Evolutionary conservation across 2,888 invertebrate genomes (phyloP).

Genomic region (Nomada fucata): DNA sequence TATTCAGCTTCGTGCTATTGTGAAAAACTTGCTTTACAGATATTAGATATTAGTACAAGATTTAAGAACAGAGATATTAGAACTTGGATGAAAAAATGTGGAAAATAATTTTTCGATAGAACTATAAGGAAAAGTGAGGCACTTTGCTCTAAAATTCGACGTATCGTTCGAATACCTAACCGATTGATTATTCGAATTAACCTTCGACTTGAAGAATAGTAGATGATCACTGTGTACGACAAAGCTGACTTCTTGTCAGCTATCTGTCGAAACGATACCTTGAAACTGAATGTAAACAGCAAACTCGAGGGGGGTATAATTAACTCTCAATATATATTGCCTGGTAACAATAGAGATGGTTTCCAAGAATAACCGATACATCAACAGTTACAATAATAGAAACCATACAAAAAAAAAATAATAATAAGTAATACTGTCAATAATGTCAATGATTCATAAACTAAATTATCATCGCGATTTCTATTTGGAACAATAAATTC

Average conservation of each 20-base stretch:
- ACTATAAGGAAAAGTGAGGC: too few relatives aligned
- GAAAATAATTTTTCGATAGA: too few relatives aligned
- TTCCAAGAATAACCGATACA: slow-evolving; percentile 16
- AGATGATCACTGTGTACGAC: slow-evolving; percentile 5
- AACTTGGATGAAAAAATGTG: too few relatives aligned
- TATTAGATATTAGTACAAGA: too few relatives aligned
- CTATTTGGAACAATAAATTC: too few relatives aligned
- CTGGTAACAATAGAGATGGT: slow-evolving; percentile 1
- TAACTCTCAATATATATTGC: slow-evolving; percentile 2
- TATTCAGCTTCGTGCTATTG: too few relatives aligned
- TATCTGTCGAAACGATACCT: neutral
- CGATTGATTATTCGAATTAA: slow-evolving; percentile 15
- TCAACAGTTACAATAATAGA: neutral
- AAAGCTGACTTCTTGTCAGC: neutral
- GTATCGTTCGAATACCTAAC: neutral
- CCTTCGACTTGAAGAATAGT: neutral
- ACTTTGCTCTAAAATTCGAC: neutral
- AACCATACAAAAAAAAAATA: neutral
- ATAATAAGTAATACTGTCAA: neutral
- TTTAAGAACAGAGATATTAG: too few relatives aligned
- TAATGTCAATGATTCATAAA: too few relatives aligned
- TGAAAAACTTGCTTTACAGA: too few relatives aligned
- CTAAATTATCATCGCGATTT: too few relatives aligned
- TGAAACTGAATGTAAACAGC: slow-evolving; percentile 34
- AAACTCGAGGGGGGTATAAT: neutral